Evolutionary conservation across 2,113 vertebrate species (phyloP), one percentile per base, ranked within the genome.

Genomic region (Geococcyx californianus): DNA sequence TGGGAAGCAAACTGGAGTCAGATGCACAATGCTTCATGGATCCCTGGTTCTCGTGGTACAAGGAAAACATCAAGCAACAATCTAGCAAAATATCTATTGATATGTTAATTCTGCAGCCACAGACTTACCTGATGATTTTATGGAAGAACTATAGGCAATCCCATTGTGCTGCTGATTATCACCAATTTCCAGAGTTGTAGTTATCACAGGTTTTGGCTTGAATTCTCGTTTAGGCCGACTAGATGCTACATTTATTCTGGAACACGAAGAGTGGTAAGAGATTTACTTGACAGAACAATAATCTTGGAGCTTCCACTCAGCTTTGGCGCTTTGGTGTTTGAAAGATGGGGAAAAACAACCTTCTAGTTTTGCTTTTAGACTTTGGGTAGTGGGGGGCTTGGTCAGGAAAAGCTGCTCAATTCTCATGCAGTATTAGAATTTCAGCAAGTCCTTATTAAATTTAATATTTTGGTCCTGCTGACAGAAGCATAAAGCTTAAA

Each of bases 241-340:
- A 85, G 98, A 98, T 17, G 98, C 98, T 51, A 97, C 83, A 19
- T 98, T 95, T 93, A 99, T 99, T 93, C 99, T 99, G 97, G 21
- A 94, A 97, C 9, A 94, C 42, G 55, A 79, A 74, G 18, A 84
- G 25, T 7, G 23, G 47, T 51, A 92, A 74, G 36, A 63, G 33
- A 63, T 79, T 58, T 36, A 84, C 28, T 17, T 25, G 25, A 49
- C 84, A 16, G 23, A 77, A 70, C 7, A 89, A 68, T 21, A 64
- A 3, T 77, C 21, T 28, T 1, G 11, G 6, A 68, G 20, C 16
- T 81, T 73, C 70, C 45, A 58, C 13, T 64, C 62, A 51, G 24
- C 2, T 58, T 73, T 42, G 75, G 25, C 42, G 31, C 44, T 80
- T 84, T 82, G 34, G 26, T 51, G 15, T 91, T 42, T 55, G 36